Conservation (phyloP, 2,888 invertebrate genomes). For the Heteromyza rotundicornis region DNA sequence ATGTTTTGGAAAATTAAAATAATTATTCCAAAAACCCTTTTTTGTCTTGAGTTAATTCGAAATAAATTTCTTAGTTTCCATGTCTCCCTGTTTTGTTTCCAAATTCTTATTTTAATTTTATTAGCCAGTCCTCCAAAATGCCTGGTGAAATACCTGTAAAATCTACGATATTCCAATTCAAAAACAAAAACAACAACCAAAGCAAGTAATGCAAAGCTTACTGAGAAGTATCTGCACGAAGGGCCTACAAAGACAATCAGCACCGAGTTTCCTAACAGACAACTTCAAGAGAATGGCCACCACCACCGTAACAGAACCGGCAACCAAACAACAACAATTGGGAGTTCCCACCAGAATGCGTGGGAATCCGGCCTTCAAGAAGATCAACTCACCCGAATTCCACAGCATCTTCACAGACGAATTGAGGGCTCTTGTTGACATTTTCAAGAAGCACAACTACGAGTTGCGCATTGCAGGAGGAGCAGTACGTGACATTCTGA, state of each 20-base stretch:
- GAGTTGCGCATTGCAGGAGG: slow-evolving; percentile 96
- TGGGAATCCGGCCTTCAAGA: slow-evolving; percentile 72
- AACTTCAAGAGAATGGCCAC: not conserved
- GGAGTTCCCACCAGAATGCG: slow-evolving; percentile 55
- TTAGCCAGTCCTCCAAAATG: no score
- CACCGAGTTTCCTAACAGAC: not conserved
- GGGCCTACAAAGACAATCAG: no score
- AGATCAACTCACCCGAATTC: slow-evolving; percentile 77
- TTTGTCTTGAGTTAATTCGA: no score
- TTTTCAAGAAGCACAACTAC: slow-evolving; percentile 82
- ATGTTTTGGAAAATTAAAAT: no score
- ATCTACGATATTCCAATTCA: no score
- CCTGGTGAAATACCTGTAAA: no score
- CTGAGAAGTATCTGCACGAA: no score
- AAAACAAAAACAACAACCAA: no score
- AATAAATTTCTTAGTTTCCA: no score
- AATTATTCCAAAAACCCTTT: no score
- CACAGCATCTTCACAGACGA: slow-evolving; percentile 83
- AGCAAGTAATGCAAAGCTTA: not conserved
- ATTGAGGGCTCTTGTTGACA: slow-evolving; percentile 70
- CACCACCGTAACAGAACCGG: not conserved
- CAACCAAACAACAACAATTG: slow-evolving; percentile 24
- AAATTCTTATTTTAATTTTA: no score
- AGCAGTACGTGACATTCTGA: slow-evolving; percentile 88
- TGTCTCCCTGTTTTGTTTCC: no score